Evolutionary conservation across 2,888 invertebrate genomes (phyloP), one percentile per base, ranked within the genome.

Genomic region (Leucophenga montana): DNA sequence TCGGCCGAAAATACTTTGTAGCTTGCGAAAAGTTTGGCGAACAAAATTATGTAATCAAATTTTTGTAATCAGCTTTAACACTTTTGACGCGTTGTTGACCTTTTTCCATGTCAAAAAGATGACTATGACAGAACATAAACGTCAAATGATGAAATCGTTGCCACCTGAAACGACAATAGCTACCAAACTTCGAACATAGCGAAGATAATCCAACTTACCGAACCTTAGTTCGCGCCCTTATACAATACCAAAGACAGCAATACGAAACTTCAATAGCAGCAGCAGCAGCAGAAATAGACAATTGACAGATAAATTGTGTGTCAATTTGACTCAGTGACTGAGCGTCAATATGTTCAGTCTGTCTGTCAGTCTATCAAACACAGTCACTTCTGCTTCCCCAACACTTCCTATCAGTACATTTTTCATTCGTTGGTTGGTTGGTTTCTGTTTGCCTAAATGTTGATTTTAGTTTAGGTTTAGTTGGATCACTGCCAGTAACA

Each of bases 241-340:
- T 13, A 33, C 61, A 18, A 9, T 8, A 8, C 18, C 50, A 18
- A 14, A 11, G 20, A 33, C 59, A 59, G 57, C 27, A 57, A 57
- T 64, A 20, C 6, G 44, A 53, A 50, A 22, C 14, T 11, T n/a
- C 22, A 66, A 31, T 27, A 53, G 22, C 68, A 50, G 14, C 62
- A 67, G 66, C 66, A 68, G 65, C 82, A 71, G 70, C 75, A 70
- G 71, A 73, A 74, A 74, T 71, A 73, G 73, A 77, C 84, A 78
- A 81, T 80, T 84, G 81, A 82, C 84, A 82, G 82, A 75, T 77
- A 78, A 84, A 82, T 84, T 81, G 84, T 81, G 78, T 84, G 81
- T 80, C 84, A 81, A 84, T 81, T 81, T 81, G 84, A 82, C 80
- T 80, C 76, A 74, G 80, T 76, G 72, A 56, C 82, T 77, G 82